Evolutionary conservation across 2,888 invertebrate species (phyloP), one percentile per base, ranked within the genome.

Genomic region (Oscheius sp.): DNA sequence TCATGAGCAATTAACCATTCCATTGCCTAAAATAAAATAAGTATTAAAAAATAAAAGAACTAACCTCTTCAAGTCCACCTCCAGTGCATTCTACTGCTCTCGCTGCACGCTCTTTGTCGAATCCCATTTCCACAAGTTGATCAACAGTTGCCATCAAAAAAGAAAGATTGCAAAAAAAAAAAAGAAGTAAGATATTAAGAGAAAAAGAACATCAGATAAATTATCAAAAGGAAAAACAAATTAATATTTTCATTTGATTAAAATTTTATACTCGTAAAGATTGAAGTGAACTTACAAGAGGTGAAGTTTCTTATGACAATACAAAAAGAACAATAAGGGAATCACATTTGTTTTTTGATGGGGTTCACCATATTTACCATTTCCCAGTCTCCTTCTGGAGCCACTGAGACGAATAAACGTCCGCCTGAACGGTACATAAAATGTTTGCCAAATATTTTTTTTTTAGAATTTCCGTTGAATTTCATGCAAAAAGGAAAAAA

Each of bases 41-140:
- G 12, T 22, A 22, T 47, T 2, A 24, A 20, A 3, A 45, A 3
- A 2, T 8, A 28, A 45, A 14, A 36, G 20, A n/a, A 63, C 49
- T 47, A 2, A 63, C 63, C 4, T 26, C 33, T 49, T 63, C 65
- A 2, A 51, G 36, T 20, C 36, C 30, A 8, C 24, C 45, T 12
- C 45, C 44, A 2, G 65, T 65, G 24, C 54, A 14, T 22, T 51
- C 51, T 17, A 65, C 65, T 2, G 76, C 76, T 1, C 61, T 41
- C 30, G 71, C 70, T 2, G 76, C 74, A n/a, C 65, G 67, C 20
- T 57, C 70, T 9, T 32, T 20, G 9, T 68, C 65, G 54, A 76
- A 76, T 33, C 76, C 76, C 76, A 76, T 76, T 20, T 74, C 74
- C 4, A 76, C 65, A 4, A 76, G 66, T 61, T 74, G 74, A 41